Base-by-base conservation (phyloP, 2,797 vertebrate genomes). In the Xiphophorus birchmanni region DNA sequence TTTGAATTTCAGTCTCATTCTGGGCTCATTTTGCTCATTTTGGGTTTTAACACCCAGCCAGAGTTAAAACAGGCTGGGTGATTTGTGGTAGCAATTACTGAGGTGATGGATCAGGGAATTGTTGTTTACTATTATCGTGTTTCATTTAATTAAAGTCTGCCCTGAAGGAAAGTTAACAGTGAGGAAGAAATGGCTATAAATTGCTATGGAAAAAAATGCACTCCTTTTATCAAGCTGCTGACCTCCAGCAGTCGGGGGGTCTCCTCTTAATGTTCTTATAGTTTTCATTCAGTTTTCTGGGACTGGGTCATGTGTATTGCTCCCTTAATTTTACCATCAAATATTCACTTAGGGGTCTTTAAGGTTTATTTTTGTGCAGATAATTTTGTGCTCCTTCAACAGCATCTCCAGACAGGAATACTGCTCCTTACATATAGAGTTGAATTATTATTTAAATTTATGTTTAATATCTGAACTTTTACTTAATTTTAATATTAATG, bases 121-220 rank as follows among this genome's bases (percentile, higher is more conserved):
- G 37, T 32, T 44, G 5, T 52, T 9, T 35, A 29, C 69, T 72
- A 72, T 45, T 45, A 72, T 72, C 69, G 26, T 26, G 17, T 47
- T 45, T 72, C 69, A 47, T 45, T 72, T 72, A 72, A 72, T 72
- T 45, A 54, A 52, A 52, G 50, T 74, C 21, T 26, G 21, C 35
- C 73, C 50, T 74, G 23, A 37, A 26, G 26, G 67, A 4, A 54
- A 48, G 26, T 72, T 72, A 47, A 45, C n/a, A 72, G 42, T 45
- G 69, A 72, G 26, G 42, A 72, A 29, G 26, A 72, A 72, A 47
- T 47, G 42, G 26, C 69, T 45, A 72, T 15, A 47, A 71, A 26
- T 45, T 26, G 13, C 42, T n/a, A 26, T n/a, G 26, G 37, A n/a
- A 15, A 71, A 45, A 71, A 44, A 72, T n/a, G 2, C 42, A 72